Evolutionary conservation across 2,113 vertebrate species (phyloP), one percentile per base, ranked within the genome.

Genomic region (Tragelaphus scriptus): DNA sequence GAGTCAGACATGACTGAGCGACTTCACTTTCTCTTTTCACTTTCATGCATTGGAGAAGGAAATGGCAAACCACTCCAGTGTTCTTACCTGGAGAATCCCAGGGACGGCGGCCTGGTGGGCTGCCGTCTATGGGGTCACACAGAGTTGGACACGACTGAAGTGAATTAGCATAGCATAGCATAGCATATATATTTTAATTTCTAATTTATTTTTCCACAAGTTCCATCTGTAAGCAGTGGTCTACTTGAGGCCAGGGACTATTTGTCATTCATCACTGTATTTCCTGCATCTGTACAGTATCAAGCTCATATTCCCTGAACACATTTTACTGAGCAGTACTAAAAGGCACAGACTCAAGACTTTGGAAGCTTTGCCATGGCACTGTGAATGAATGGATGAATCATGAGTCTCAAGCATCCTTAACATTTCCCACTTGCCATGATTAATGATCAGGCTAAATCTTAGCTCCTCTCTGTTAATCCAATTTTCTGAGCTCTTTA

Each of bases 321-420:
- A 61, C 0, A 13, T 47, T 19, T 68, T 49, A 51, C 19, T 71
- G 56, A 90, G 28, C 28, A 23, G 5, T 30, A 30, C 79, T 63
- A 14, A 91, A 89, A 91, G 68, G 30, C 65, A 86, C 40, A 71
- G 55, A 80, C 36, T 71, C 56, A 21, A 68, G 23, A 59, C 53
- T 91, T 81, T 85, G 85, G 90, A 96, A 23, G 1, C 32, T n/a
- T 93, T 92, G 56, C 96, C 71, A 96, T 95, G 94, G 55, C 91
- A 71, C 0, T 5, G 5, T 71, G 93, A 93, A 30, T 59, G 51
- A 90, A 88, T 47, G 58, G 61, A 90, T 96, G 96, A 97, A 65
- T 88, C 15, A 80, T 56, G 87, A 95, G 47, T 71, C 71, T 95
- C 61, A 59, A 65, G 80, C 32, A 90, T 89, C 88, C 93, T 94